Evolutionary conservation across 2,888 invertebrate species (phyloP).

Genomic region (Helleia helle): DNA sequence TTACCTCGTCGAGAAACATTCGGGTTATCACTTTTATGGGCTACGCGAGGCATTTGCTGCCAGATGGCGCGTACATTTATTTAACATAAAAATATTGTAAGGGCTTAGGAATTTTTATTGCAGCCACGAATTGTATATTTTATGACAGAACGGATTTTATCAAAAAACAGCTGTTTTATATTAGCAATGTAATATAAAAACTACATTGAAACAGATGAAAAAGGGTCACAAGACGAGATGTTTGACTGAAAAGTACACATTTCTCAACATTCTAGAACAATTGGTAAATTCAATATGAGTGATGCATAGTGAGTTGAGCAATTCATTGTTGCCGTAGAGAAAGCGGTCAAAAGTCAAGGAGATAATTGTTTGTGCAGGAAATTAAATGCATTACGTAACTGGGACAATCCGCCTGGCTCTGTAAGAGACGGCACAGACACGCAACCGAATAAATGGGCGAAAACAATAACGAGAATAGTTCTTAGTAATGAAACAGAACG

Average conservation of each 20-base stretch:
- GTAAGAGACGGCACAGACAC: background rate
- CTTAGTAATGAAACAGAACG: too few relatives aligned
- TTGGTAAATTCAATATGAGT: conserved; percentile 2
- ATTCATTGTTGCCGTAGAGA: conserved; percentile 49
- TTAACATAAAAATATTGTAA: conserved; percentile 2
- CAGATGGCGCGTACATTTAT: conserved; percentile 1
- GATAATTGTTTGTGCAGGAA: conserved; percentile 70
- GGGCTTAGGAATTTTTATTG: background rate
- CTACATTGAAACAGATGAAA: too few relatives aligned
- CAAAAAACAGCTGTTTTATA: too few relatives aligned
- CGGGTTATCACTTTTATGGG: background rate
- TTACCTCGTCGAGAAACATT: background rate
- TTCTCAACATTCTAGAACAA: conserved; percentile 1
- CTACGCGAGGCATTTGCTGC: background rate
- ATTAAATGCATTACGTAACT: conserved; percentile 66
- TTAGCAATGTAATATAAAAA: too few relatives aligned
- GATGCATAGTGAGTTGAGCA: conserved; percentile 10
- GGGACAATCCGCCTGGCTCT: conserved; percentile 39
- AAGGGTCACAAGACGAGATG: too few relatives aligned
- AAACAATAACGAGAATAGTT: too few relatives aligned
- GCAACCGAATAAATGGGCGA: background rate
- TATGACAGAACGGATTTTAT: too few relatives aligned
- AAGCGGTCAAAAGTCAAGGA: conserved; percentile 71
- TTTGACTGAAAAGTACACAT: background rate
- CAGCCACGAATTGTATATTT: background rate